Conservation (phyloP, 2,797 vertebrate genomes). For the Apogon talboti region DNA sequence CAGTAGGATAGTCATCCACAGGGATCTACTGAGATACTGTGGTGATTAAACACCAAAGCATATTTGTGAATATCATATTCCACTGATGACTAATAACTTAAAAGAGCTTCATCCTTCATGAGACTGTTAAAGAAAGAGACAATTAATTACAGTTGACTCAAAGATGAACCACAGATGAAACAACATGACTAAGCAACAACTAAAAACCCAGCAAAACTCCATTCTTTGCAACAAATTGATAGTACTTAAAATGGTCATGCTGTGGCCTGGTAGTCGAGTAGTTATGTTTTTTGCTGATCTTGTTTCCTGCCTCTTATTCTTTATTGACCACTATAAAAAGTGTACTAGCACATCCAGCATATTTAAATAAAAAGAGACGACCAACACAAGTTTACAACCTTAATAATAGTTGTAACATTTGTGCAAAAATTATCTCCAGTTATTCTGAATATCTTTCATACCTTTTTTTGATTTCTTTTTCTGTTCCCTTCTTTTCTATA, state of each 20-base stretch:
- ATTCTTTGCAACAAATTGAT: conserved; percentile 17
- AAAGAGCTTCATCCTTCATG: not conserved
- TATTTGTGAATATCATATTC: not conserved
- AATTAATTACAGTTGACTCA: not conserved
- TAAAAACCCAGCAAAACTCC: conserved; percentile 4
- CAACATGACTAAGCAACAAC: not conserved
- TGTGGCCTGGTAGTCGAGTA: too few species aligned
- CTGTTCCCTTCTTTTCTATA: too few species aligned
- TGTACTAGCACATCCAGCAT: too few species aligned
- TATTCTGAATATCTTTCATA: too few species aligned
- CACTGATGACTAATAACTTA: not conserved
- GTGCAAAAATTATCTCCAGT: not conserved
- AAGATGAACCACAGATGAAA: conserved; percentile 6
- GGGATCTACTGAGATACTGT: not conserved
- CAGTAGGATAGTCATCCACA: too few species aligned
- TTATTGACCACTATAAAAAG: too few species aligned
- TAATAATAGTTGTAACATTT: not conserved
- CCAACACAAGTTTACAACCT: not conserved
- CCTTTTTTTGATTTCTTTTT: too few species aligned
- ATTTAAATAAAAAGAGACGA: too few species aligned
- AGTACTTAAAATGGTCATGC: not conserved
- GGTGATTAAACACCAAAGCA: conserved; percentile 3
- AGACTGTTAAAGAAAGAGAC: not conserved
- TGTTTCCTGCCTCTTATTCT: too few species aligned
- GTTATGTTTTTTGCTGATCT: too few species aligned